Evolutionary conservation across 2,888 invertebrate genomes (phyloP).

Genomic region (Pedicia rivosa): DNA sequence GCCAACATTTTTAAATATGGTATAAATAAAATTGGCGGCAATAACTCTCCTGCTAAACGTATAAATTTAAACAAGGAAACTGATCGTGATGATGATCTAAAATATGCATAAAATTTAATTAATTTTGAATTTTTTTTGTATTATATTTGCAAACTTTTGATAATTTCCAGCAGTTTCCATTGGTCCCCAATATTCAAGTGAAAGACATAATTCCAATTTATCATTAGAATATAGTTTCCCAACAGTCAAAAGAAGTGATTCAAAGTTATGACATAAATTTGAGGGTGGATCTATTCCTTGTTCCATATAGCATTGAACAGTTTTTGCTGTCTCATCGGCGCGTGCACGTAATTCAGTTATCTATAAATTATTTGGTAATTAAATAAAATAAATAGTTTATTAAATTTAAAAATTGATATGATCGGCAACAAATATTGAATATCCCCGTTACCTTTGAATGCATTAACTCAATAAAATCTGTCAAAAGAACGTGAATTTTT

Average conservation of each 20-base stretch:
- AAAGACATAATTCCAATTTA: slow-evolving; percentile 47
- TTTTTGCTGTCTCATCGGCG: slow-evolving; percentile 78
- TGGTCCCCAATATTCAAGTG: slow-evolving; percentile 64
- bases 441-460: slow-evolving; percentile 70
- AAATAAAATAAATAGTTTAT: no score
- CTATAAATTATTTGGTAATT: no score
- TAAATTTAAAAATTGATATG: neutral
- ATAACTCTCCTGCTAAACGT: slow-evolving; percentile 68
- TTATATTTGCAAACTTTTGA: slow-evolving; percentile 11
- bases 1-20: slow-evolving; percentile 77
- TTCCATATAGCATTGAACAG: slow-evolving; percentile 53
- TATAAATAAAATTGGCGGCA: slow-evolving; percentile 69
- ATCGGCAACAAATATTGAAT: slow-evolving; percentile 27
- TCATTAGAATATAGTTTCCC: slow-evolving; percentile 64
- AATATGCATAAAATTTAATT: neutral
- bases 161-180: slow-evolving; percentile 18
- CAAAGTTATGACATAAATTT: slow-evolving; percentile 62
- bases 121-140: no score
- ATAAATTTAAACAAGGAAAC: slow-evolving; percentile 83
- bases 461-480: slow-evolving; percentile 86
- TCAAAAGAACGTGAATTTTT: slow-evolving; percentile 67
- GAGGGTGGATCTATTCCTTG: slow-evolving; percentile 62
- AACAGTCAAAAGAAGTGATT: slow-evolving; percentile 64
- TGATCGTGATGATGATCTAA: slow-evolving; percentile 40
- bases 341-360: slow-evolving; percentile 62